Evolutionary conservation across 2,888 invertebrate species (phyloP).

Genomic region (Melanargia galathea): DNA sequence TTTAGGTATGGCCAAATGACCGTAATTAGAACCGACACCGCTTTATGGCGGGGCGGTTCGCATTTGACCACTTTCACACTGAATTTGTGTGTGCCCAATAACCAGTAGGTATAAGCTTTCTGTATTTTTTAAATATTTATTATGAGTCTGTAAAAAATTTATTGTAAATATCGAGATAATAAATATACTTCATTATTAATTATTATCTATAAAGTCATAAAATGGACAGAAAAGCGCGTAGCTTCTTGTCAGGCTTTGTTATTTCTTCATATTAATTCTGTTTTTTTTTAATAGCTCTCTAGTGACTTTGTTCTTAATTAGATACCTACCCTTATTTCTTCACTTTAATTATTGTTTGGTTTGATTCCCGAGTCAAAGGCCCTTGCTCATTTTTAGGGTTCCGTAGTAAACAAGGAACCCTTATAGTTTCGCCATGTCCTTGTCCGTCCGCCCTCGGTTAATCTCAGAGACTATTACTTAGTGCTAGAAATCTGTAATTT

Average conservation of each 20-base stretch:
- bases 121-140: conserved; percentile 20
- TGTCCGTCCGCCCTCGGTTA: too few species aligned
- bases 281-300: too few species aligned
- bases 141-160: conserved; percentile 3
- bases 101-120: conserved; percentile 32
- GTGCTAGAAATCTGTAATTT: too few species aligned
- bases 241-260: neutral
- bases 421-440: too few species aligned
- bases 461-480: too few species aligned
- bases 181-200: neutral
- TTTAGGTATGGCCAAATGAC: conserved; percentile 71
- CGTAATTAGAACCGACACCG: conserved; percentile 69
- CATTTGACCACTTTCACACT: conserved; percentile 57
- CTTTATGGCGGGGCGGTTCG: conserved; percentile 52
- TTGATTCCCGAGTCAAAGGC: too few species aligned
- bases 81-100: conserved; percentile 47
- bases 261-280: neutral
- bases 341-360: neutral
- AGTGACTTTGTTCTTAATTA: too few species aligned
- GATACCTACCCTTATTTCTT: too few species aligned
- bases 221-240: neutral
- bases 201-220: conserved; percentile 3
- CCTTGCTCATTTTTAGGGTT: too few species aligned
- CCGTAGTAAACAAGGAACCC: too few species aligned
- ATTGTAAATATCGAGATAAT: conserved; percentile 4